Evolutionary conservation across 2,113 vertebrate genomes (phyloP).

Genomic region (Hemibagrus wyckioides): DNA sequence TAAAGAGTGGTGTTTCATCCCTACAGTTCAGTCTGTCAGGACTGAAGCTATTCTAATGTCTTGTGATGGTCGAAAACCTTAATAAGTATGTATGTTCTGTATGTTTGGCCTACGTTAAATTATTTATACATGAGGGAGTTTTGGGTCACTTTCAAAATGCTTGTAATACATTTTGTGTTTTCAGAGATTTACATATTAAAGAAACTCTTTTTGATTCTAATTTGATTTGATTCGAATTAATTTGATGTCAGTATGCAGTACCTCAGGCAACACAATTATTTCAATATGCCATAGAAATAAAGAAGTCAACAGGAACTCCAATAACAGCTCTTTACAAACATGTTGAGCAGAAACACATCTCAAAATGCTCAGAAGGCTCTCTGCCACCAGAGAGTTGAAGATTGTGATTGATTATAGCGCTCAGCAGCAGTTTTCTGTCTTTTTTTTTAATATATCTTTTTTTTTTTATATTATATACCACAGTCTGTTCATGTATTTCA

Average conservation of each 20-base stretch:
- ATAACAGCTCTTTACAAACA: neutral
- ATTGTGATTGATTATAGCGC: neutral
- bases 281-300: neutral
- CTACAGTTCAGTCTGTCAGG: neutral
- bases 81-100: neutral
- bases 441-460: neutral
- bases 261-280: neutral
- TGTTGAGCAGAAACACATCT: neutral
- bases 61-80: neutral
- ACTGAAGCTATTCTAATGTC: neutral
- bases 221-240: neutral
- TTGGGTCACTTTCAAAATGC: neutral
- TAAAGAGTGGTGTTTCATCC: neutral
- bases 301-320: neutral
- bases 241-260: neutral
- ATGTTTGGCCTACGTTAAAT: neutral
- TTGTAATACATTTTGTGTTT: neutral
- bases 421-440: too few species aligned
- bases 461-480: neutral
- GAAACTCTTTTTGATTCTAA: neutral
- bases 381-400: neutral
- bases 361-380: neutral
- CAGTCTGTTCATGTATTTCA: neutral
- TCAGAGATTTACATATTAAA: neutral
- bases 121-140: neutral